These are phyloP conservation scores for Pomatorhinus ruficollis DNA, from an alignment of 2,113 vertebrate species.

Conservation along the genomic window DNA sequence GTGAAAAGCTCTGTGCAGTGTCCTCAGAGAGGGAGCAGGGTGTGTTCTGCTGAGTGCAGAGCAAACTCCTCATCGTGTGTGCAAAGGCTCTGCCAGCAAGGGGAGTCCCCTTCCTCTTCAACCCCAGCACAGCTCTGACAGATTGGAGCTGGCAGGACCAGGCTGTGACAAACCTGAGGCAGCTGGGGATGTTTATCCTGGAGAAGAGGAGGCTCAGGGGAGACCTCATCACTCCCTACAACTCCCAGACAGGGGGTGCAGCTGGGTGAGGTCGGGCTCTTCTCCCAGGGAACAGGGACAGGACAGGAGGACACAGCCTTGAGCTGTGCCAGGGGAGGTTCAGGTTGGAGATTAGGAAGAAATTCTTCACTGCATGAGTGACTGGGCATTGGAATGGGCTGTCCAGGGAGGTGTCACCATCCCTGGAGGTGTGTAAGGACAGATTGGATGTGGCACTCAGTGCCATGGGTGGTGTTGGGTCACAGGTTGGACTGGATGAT, in stretches of 20 bases:
- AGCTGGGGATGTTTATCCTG: not conserved
- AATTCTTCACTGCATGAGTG: not conserved
- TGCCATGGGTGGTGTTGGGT: not conserved
- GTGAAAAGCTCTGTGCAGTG: not conserved
- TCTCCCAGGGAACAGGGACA: rapidly evolving
- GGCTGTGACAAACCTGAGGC: not conserved
- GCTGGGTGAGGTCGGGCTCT: not conserved
- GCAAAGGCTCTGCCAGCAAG: not conserved
- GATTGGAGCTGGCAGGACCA: not conserved
- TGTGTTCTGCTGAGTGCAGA: not conserved
- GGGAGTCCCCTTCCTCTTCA: not conserved
- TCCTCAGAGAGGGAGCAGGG: not conserved
- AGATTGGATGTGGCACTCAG: not conserved
- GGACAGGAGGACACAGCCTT: not conserved
- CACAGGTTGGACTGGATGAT: not conserved
- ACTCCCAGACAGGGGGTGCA: not conserved
- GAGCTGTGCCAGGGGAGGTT: not conserved
- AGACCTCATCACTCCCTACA: not conserved
- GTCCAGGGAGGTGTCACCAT: rapidly evolving
- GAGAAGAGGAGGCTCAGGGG: not conserved
- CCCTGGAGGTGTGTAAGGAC: not conserved
- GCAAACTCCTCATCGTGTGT: not conserved
- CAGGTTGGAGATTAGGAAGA: too few species aligned
- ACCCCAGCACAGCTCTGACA: rapidly evolving
- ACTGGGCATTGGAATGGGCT: not conserved